Evolutionary conservation across 2,113 vertebrate species (phyloP), one percentile per base, ranked within the genome.

Genomic region (Nannobrachium achirus): DNA sequence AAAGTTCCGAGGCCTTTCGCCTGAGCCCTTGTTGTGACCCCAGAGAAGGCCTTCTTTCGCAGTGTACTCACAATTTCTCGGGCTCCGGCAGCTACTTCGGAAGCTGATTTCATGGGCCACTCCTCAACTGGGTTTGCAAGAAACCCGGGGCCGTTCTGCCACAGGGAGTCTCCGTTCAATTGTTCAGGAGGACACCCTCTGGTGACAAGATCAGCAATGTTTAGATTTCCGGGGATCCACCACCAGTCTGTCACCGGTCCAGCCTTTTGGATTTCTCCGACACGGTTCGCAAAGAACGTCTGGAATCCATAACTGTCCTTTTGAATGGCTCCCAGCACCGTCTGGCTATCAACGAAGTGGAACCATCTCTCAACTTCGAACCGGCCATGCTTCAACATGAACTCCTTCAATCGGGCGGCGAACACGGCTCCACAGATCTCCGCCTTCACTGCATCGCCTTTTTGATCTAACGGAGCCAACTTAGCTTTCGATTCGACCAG

Each of bases 401-500:
- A 73, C 14, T 19, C 42, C 25, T 58, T 73, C 42, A 65, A 62
- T 6, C 69, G 40, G 39, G 52, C 10, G 41, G 60, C 69, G 38
- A 71, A 71, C 18, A 71, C 69, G 8, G 66, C 66, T 6, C 70
- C 53, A 11, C 62, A 73, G 10, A 73, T 18, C 41, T 73, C 61
- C n/a, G 70, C 70, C 39, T 73, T 73, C 15, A 66, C 16, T 5
- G 39, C 56, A 48, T 73, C 70, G 19, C 62, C 61, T 48, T 63
- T 78, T 14, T 72, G 63, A 40, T 71, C 18, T 0, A 71, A 51
- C 5, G 69, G 56, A 8, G 75, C 56, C 1, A 77, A n/a, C 4
- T 77, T 77, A 9, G 63, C 63, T 5, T 71, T 76, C 1, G 67
- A 76, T 11, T 74, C 67, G 16, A 76, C 61, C 20, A 71, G 9